Evolutionary conservation across 2,113 vertebrate species (phyloP).

Genomic region (Oryzias celebensis): DNA sequence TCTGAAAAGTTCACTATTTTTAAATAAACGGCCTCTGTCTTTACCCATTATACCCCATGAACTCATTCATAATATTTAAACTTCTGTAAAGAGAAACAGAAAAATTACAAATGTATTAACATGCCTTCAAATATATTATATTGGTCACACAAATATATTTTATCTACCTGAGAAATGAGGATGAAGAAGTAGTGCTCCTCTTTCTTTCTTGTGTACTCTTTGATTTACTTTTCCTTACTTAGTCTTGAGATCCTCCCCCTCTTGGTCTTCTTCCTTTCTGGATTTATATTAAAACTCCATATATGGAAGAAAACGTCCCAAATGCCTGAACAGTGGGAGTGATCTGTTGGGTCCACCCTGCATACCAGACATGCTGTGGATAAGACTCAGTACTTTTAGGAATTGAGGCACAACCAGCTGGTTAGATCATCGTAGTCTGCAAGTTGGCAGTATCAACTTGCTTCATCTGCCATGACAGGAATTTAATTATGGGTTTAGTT

Average conservation of each 20-base stretch:
- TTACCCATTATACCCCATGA: too few species aligned
- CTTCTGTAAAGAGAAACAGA: too few species aligned
- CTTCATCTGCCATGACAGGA: background rate
- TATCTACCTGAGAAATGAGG: background rate
- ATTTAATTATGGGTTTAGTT: background rate
- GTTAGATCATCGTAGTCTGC: too few species aligned
- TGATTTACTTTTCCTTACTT: constrained; percentile 27
- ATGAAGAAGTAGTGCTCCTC: background rate
- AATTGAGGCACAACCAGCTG: constrained; percentile 49
- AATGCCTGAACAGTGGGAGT: constrained; percentile 77
- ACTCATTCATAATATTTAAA: too few species aligned
- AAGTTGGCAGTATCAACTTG: background rate
- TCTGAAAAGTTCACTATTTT: too few species aligned
- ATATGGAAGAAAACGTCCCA: constrained; percentile 80
- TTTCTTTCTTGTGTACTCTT: constrained; percentile 20
- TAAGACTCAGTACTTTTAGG: constrained; percentile 30
- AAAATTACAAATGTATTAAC: too few species aligned
- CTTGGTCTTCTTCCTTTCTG: constrained; percentile 34
- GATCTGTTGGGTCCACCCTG: constrained; percentile 55
- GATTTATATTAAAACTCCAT: constrained; percentile 81
- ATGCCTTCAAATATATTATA: too few species aligned
- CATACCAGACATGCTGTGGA: constrained; percentile 61
- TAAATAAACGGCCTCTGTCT: too few species aligned
- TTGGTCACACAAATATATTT: too few species aligned
- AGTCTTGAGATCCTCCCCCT: constrained; percentile 59